Evolutionary conservation across 2,797 vertebrate genomes (phyloP).

Genomic region (Sebastes minor): DNA sequence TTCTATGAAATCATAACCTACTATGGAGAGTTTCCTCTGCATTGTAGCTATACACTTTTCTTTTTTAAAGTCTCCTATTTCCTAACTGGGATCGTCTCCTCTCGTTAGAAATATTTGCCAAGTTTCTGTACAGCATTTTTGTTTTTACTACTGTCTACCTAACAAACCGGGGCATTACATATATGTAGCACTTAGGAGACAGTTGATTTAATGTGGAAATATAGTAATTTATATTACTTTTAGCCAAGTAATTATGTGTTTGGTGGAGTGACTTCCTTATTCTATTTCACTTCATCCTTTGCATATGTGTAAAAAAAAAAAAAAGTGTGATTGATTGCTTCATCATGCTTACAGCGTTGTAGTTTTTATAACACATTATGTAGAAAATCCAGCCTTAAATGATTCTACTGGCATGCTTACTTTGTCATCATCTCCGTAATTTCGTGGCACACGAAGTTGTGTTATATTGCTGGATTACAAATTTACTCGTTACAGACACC

Average conservation of each 20-base stretch:
- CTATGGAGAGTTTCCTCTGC: neutral
- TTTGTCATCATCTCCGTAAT: slow-evolving; percentile 18
- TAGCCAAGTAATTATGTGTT: slow-evolving; percentile 6
- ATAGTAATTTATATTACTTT: slow-evolving; percentile 13
- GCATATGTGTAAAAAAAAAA: slow-evolving; percentile 18
- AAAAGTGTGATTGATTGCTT: neutral
- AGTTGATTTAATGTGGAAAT: neutral
- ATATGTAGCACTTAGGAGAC: neutral
- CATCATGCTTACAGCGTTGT: slow-evolving; percentile 1
- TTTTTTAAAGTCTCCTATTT: slow-evolving; percentile 3
- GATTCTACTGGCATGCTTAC: neutral
- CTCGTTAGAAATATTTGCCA: slow-evolving; percentile 53
- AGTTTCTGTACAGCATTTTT: slow-evolving; percentile 46
- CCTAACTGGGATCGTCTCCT: slow-evolving; percentile 4
- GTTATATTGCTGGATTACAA: slow-evolving; percentile 3
- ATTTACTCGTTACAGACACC: neutral
- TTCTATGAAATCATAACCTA: neutral
- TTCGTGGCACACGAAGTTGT: neutral
- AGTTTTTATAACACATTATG: slow-evolving; percentile 1
- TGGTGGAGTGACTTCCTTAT: neutral
- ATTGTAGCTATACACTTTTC: slow-evolving; percentile 6
- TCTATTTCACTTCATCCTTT: slow-evolving; percentile 24
- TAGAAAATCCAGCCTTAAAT: slow-evolving; percentile 66
- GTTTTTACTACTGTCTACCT: slow-evolving; percentile 6
- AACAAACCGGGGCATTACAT: slow-evolving; percentile 15